phyloP scores from a whole-genome alignment of 1,140 invertebrate genomes.

The Neodiprion lecontei region DNA sequence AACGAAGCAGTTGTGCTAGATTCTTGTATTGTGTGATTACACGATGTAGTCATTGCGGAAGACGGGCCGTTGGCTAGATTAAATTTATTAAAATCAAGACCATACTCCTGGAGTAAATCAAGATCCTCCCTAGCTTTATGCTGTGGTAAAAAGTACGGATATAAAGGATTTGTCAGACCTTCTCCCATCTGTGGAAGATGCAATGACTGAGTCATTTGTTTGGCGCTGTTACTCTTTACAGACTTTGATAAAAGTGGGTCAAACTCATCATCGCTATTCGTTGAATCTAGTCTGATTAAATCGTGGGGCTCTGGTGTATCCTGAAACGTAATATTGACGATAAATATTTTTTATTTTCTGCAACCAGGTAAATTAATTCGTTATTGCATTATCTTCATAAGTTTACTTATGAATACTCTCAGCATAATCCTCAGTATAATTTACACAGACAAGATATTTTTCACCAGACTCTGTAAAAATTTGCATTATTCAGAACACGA shows the following conservation, averaged over 20 bases:
- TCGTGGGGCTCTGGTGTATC: constrained; percentile 56
- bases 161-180: constrained; percentile 67
- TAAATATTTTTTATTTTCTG: constrained; percentile 15
- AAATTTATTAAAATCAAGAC: constrained; percentile 62
- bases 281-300: constrained; percentile 68
- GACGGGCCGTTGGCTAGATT: constrained; percentile 48
- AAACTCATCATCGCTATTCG: constrained; percentile 67
- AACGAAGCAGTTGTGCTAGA: constrained; percentile 37
- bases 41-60: constrained; percentile 26
- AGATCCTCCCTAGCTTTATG: constrained; percentile 57
- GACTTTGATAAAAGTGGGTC: constrained; percentile 65
- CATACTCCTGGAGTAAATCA: constrained; percentile 65
- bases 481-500: too few relatives aligned
- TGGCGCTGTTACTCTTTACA: constrained; percentile 42
- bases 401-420: background rate
- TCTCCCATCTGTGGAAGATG: constrained; percentile 56
- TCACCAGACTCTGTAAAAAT: too few relatives aligned
- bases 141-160: constrained; percentile 65
- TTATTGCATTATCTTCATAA: constrained; percentile 49
- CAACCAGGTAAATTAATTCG: constrained; percentile 15
- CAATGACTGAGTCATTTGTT: constrained; percentile 58
- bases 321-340: constrained; percentile 23
- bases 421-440: background rate
- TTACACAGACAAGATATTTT: too few relatives aligned
- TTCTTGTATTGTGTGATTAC: constrained; percentile 33